phyloP scores from a whole-genome alignment of 1,140 invertebrate genomes.

The Brachionus sp. region DNA sequence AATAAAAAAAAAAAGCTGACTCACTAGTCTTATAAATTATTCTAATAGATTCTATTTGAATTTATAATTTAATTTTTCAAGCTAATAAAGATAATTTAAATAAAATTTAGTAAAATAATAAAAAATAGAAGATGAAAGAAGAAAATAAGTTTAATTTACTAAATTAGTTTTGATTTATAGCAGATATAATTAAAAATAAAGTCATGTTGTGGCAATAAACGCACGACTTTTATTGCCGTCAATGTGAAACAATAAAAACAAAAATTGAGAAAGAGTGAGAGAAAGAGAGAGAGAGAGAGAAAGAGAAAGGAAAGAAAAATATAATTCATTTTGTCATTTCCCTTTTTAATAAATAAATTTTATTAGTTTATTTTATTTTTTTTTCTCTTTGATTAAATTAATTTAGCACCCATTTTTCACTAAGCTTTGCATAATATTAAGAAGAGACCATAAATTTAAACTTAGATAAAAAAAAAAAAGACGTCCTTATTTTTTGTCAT shows the following conservation, averaged over 20 bases:
- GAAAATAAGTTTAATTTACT: neutral
- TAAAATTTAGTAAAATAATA: neutral
- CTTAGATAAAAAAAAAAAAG: neutral
- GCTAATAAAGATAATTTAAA: neutral
- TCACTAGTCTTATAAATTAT: neutral
- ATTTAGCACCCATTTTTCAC: neutral
- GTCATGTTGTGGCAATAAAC: conserved; percentile 25
- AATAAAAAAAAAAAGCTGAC: neutral
- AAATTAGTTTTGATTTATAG: conserved; percentile 3
- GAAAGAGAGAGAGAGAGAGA: neutral
- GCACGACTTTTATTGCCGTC: neutral
- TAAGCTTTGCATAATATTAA: neutral
- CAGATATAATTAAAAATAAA: neutral
- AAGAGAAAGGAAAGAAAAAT: neutral
- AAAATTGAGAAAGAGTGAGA: neutral
- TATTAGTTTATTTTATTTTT: conserved; percentile 4
- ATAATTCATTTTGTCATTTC: neutral
- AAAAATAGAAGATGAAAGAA: neutral
- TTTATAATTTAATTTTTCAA: conserved; percentile 19
- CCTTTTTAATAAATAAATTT: neutral
- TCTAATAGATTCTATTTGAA: neutral
- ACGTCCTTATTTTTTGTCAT: neutral
- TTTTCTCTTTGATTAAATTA: neutral
- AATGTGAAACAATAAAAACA: neutral
- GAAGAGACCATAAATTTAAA: neutral